Conservation (phyloP, 2,113 vertebrate genomes). For the Boleophthalmus pectinirostris region DNA sequence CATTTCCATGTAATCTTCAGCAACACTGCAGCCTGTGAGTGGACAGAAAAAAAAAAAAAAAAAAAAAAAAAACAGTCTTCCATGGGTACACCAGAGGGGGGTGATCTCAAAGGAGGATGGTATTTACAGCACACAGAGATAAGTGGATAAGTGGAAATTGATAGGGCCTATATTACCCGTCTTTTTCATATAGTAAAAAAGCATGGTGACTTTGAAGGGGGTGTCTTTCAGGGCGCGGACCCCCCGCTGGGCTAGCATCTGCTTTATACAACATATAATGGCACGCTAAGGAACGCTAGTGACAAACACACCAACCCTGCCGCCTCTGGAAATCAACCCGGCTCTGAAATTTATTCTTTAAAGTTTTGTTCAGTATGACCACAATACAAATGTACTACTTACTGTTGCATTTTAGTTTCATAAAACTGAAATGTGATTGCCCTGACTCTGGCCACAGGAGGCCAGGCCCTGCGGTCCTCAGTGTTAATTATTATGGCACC, state of each 20-base stretch:
- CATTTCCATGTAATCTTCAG: slow-evolving; percentile 68
- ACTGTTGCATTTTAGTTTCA: neutral
- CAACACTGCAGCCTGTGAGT: slow-evolving; percentile 17
- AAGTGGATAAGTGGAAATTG: slow-evolving; percentile 68
- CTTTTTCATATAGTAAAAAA: slow-evolving; percentile 27
- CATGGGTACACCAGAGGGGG: slow-evolving; percentile 5
- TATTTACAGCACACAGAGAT: slow-evolving; percentile 62
- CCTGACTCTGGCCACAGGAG: no score
- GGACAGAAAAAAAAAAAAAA: slow-evolving; percentile 27
- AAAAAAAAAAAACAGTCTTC: no score
- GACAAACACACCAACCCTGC: slow-evolving; percentile 53
- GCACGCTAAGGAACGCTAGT: slow-evolving; percentile 40
- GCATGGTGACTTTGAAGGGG: slow-evolving; percentile 55
- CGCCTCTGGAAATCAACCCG: slow-evolving; percentile 57
- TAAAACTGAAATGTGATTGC: neutral
- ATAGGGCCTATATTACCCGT: slow-evolving; percentile 44
- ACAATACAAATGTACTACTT: neutral
- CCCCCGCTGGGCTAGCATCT: slow-evolving; percentile 69
- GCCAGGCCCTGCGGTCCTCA: no score
- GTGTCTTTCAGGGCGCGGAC: slow-evolving; percentile 45
- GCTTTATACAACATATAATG: slow-evolving; percentile 63
- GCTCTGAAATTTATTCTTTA: neutral
- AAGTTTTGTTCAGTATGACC: neutral
- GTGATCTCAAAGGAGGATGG: slow-evolving; percentile 46
- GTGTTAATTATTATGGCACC: no score